Conservation (phyloP, 2,113 vertebrate species). For the Polypterus bichir region DNA sequence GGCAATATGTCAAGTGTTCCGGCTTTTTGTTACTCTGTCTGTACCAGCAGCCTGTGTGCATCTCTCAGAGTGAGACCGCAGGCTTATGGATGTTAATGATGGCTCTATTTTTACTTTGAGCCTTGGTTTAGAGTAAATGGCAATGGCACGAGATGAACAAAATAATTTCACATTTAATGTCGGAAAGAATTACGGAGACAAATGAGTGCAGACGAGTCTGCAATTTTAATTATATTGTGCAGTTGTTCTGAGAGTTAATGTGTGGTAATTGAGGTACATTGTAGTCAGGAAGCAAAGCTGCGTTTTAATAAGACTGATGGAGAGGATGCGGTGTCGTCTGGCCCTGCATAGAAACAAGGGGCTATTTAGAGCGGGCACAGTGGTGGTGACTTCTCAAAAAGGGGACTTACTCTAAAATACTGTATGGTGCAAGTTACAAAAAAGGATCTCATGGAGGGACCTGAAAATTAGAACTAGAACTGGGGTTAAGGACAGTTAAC, state of each 20-base stretch:
- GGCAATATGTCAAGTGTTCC: too few species aligned
- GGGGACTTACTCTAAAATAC: too few species aligned
- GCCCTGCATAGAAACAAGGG: too few species aligned
- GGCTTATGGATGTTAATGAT: neutral
- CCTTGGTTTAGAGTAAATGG: neutral
- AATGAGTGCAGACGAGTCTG: constrained; percentile 3
- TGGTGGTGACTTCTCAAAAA: too few species aligned
- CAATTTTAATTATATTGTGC: constrained; percentile 6
- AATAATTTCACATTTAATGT: constrained; percentile 4
- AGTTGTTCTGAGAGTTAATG: constrained; percentile 6
- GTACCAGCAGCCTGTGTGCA: too few species aligned
- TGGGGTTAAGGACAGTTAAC: too few species aligned
- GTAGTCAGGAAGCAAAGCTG: neutral
- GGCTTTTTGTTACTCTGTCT: too few species aligned
- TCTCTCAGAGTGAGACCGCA: too few species aligned
- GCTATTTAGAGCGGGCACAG: too few species aligned
- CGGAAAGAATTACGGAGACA: neutral
- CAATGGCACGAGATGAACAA: neutral
- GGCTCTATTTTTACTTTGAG: neutral
- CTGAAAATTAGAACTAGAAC: too few species aligned
- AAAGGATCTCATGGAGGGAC: too few species aligned
- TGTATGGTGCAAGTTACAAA: too few species aligned
- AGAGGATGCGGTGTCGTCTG: neutral
- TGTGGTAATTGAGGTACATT: neutral
- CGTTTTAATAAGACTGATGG: neutral